phyloP scores from a whole-genome alignment of 2,113 vertebrate species.

The Trinectes maculatus region DNA sequence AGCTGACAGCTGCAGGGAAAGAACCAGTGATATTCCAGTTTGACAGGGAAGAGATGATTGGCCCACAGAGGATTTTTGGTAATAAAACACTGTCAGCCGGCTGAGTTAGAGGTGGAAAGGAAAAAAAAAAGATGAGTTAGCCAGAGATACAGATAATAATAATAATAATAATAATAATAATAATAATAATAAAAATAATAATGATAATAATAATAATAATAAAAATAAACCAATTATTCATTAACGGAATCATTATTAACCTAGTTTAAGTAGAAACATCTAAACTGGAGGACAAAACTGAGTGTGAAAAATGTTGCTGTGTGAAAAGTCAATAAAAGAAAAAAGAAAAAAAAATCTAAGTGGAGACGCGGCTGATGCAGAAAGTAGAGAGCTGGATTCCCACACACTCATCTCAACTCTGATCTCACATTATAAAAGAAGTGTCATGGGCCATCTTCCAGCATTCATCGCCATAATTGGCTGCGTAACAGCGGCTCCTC shows the following conservation, averaged over 20 bases:
- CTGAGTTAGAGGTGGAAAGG: not conserved
- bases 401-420: slow-evolving; percentile 21
- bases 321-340: not conserved
- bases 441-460: slow-evolving; percentile 47
- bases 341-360: not conserved
- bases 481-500: slow-evolving; percentile 43
- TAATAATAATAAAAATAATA: no score
- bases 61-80: not conserved
- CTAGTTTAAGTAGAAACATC: no score
- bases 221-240: no score
- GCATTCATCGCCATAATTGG: slow-evolving; percentile 56
- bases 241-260: no score
- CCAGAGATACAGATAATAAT: no score
- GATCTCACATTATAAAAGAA: slow-evolving; percentile 30
- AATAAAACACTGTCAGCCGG: not conserved
- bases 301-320: no score
- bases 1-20: slow-evolving; percentile 13
- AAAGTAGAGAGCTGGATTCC: not conserved
- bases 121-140: not conserved
- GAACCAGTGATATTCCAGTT: not conserved
- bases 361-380: no score
- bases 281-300: no score
- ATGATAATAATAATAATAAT: no score
- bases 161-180: no score
- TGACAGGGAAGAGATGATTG: slow-evolving; percentile 8